phyloP scores from a whole-genome alignment of 2,113 vertebrate genomes.

The Hippolais icterina region DNA sequence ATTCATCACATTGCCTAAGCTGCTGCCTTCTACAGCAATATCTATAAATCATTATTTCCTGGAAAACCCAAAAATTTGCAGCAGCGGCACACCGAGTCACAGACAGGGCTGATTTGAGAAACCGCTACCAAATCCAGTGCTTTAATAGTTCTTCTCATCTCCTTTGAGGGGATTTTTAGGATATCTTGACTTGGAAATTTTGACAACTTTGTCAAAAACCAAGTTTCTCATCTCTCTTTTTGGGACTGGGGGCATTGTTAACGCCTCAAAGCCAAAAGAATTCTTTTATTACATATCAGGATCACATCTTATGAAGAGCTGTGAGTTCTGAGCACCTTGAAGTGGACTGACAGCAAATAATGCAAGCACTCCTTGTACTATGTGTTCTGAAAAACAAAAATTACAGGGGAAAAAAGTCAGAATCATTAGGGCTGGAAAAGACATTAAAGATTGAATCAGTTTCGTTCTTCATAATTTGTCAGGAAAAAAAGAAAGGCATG shows the following conservation, averaged over 20 bases:
- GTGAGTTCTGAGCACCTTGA: neutral
- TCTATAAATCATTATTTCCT: neutral
- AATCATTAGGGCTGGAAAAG: neutral
- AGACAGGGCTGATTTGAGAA: neutral
- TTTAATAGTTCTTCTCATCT: neutral
- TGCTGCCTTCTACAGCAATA: neutral
- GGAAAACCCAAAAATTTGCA: neutral
- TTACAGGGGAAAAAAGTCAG: neutral
- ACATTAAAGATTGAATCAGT: rapidly evolving
- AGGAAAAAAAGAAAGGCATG: neutral
- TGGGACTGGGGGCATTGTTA: neutral
- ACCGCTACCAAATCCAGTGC: neutral
- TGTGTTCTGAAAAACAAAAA: neutral
- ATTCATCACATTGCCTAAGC: neutral
- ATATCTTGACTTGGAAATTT: neutral
- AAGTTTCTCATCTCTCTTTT: neutral
- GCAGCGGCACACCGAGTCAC: neutral
- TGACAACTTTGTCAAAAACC: neutral
- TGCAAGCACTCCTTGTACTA: neutral
- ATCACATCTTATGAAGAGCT: neutral
- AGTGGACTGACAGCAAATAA: neutral
- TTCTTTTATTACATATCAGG: neutral
- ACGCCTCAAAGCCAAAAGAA: neutral
- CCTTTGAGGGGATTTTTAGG: neutral
- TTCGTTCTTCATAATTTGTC: neutral